These are phyloP conservation scores for Amphiura filiformis DNA, from an alignment of 35 echinoderm and acorn worm genomes.

Conservation along the genomic window DNA sequence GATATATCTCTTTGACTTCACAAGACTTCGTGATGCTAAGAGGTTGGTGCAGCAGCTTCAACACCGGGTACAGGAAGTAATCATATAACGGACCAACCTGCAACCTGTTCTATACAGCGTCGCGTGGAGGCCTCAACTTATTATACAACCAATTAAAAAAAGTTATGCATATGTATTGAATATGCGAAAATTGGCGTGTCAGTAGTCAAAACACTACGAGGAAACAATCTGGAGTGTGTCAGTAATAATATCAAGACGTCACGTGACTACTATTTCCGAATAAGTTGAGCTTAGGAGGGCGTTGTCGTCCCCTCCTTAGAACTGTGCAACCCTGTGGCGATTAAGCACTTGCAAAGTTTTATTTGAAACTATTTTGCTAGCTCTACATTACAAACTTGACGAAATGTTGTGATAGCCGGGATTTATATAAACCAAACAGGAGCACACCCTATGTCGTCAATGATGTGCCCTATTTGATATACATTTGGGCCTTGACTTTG, in stretches of 20 bases:
- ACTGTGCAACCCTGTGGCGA: neutral
- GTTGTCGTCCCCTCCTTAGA: slow-evolving; percentile 13
- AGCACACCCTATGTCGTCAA: neutral
- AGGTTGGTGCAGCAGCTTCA: neutral
- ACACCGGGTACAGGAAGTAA: neutral
- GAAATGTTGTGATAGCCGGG: neutral
- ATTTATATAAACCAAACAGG: neutral
- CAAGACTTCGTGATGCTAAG: no score
- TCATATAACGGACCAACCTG: neutral
- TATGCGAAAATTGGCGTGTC: slow-evolving; percentile 5
- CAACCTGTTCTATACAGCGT: neutral
- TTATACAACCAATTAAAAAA: slow-evolving; percentile 4
- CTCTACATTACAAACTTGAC: neutral
- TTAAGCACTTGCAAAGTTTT: neutral
- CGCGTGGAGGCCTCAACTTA: neutral
- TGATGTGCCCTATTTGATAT: neutral
- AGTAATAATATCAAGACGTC: neutral
- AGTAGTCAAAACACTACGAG: slow-evolving; percentile 4
- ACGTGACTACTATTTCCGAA: slow-evolving; percentile 8
- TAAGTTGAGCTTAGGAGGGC: slow-evolving; percentile 9
- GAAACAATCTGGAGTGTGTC: neutral
- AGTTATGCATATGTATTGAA: neutral
- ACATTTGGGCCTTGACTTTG: neutral
- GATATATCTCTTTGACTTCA: no score
- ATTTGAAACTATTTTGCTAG: neutral